Percentiles rank a stretch among this genome's conserved stretches.
These are phyloP conservation scores for Channa argus DNA, from an alignment of 2,113 vertebrate genomes.

Conservation along the genomic window DNA sequence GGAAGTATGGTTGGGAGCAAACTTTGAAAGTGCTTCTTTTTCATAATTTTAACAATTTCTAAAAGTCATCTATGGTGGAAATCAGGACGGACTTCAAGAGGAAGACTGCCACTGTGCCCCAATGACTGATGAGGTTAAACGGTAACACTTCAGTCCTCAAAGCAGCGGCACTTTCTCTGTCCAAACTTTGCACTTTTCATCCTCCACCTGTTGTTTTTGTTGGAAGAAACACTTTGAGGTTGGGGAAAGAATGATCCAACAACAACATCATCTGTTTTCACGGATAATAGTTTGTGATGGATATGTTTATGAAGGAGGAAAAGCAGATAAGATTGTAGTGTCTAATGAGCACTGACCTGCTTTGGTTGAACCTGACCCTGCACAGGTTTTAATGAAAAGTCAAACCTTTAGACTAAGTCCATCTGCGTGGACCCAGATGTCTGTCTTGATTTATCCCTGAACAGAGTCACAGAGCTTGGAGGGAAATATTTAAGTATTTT, in stretches of 20 bases:
- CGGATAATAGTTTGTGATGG: constrained; percentile 41
- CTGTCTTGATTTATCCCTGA: not conserved
- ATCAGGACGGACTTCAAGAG: constrained; percentile 38
- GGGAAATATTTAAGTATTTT: not conserved
- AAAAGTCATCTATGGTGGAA: constrained; percentile 19
- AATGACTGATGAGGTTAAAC: constrained; percentile 47
- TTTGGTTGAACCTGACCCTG: not conserved
- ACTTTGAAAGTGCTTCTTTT: constrained; percentile 14
- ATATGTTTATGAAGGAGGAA: constrained; percentile 47
- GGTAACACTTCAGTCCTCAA: constrained; percentile 43
- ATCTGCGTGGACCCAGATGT: not conserved
- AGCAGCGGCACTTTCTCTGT: constrained; percentile 24
- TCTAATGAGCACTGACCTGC: constrained; percentile 41
- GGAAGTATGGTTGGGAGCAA: not conserved
- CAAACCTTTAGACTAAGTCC: not conserved
- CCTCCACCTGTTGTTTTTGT: constrained; percentile 75
- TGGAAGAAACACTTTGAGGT: constrained; percentile 64
- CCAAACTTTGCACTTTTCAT: constrained; percentile 39
- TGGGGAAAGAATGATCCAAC: constrained; percentile 25
- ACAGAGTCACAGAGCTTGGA: not conserved
- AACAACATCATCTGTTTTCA: constrained; percentile 63
- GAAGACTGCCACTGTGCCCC: constrained; percentile 11
- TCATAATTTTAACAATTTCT: not conserved
- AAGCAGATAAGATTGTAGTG: constrained; percentile 42
- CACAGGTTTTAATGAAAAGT: not conserved